Conservation (phyloP, 2,888 invertebrate species). For the Hyposoter didymator region DNA sequence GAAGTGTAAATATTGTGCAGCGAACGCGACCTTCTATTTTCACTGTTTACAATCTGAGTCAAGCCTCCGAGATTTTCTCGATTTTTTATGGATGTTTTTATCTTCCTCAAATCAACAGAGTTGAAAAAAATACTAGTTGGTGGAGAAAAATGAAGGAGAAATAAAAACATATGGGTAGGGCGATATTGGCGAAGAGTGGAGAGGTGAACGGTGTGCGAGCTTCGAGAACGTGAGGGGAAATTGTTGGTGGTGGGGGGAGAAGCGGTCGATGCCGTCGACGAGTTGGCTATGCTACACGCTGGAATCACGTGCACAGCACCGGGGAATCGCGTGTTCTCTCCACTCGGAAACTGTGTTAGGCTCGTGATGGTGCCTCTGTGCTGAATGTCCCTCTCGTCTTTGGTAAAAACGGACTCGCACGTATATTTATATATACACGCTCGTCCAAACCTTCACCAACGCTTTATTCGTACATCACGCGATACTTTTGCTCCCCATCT, state of each 20-base stretch:
- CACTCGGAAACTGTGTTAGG: slow-evolving; percentile 39
- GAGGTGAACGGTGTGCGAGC: slow-evolving; percentile 44
- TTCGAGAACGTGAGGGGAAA: slow-evolving; percentile 58
- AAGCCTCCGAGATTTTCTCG: neutral
- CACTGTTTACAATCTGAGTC: neutral
- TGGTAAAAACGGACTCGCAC: slow-evolving; percentile 28
- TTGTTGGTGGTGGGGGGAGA: slow-evolving; percentile 72
- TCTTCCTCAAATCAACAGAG: neutral
- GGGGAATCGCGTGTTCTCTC: slow-evolving; percentile 81
- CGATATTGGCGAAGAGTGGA: slow-evolving; percentile 33
- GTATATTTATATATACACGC: slow-evolving; percentile 20
- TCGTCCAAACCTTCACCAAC: slow-evolving; percentile 8
- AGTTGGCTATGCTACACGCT: slow-evolving; percentile 73
- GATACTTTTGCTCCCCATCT: neutral
- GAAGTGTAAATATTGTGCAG: neutral
- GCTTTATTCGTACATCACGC: neutral
- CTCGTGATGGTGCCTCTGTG: slow-evolving; percentile 27
- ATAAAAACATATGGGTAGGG: slow-evolving; percentile 23
- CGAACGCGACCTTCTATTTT: neutral
- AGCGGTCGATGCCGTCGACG: slow-evolving; percentile 81
- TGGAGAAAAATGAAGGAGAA: slow-evolving; percentile 1
- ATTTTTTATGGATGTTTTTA: neutral
- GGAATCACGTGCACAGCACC: slow-evolving; percentile 83
- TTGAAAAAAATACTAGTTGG: slow-evolving; percentile 11
- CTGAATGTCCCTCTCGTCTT: slow-evolving; percentile 38